Conservation (phyloP, 2,113 vertebrate species). For the Podarcis cretensis region DNA sequence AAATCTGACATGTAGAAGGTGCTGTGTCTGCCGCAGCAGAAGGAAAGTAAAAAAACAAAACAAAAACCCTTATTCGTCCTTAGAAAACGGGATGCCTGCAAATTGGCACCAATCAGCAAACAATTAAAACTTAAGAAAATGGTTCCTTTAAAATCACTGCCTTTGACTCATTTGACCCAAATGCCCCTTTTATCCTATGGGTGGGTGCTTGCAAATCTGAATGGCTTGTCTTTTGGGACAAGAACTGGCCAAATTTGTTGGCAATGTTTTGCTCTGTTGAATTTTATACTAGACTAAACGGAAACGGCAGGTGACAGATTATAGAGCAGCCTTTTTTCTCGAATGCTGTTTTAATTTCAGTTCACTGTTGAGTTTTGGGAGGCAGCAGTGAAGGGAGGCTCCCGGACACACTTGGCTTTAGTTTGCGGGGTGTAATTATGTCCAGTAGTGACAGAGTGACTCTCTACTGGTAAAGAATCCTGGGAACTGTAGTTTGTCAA, state of each 20-base stretch:
- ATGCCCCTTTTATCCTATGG: conserved; percentile 45
- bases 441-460: background rate
- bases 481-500: too few relatives aligned
- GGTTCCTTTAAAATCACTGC: conserved; percentile 58
- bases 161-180: conserved; percentile 63
- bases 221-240: conserved; percentile 31
- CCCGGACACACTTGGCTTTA: conserved; percentile 29
- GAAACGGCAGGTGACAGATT: background rate
- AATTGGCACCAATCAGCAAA: conserved; percentile 76
- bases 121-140: conserved; percentile 72
- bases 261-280: conserved; percentile 11
- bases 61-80: conserved; percentile 53
- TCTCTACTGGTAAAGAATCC: too few relatives aligned
- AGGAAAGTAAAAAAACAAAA: conserved; percentile 32
- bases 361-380: background rate
- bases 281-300: conserved; percentile 28
- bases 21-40: conserved; percentile 13
- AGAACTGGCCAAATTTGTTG: conserved; percentile 6
- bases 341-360: background rate
- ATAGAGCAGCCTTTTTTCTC: background rate
- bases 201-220: conserved; percentile 5
- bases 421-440: conserved; percentile 42
- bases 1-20: conserved; percentile 73
- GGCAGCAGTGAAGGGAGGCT: conserved; percentile 5
- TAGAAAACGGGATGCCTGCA: conserved; percentile 69